Evolutionary conservation across 2,888 invertebrate species (phyloP).

Genomic region (Phengaris arion): DNA sequence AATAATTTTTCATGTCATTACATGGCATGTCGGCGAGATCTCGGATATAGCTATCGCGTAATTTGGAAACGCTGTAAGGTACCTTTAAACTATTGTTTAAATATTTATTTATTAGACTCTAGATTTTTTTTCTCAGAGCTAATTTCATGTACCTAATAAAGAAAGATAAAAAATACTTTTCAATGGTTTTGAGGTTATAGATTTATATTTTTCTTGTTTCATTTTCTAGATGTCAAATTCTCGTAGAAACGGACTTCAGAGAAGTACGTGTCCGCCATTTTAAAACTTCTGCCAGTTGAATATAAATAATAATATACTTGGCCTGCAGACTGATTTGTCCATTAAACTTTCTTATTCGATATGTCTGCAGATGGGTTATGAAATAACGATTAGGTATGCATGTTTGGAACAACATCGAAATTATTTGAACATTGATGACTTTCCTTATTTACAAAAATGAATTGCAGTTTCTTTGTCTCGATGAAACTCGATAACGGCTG

Average conservation of each 20-base stretch:
- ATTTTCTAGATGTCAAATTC: conserved; percentile 33
- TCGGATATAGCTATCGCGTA: no score
- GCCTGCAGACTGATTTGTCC: conserved; percentile 21
- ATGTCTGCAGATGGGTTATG: conserved; percentile 19
- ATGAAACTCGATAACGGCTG: no score
- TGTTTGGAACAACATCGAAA: conserved; percentile 7
- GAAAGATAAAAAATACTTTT: no score
- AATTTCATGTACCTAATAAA: no score
- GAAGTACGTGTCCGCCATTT: conserved; percentile 38
- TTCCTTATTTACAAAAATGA: no score
- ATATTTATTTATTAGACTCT: no score
- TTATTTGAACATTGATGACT: not conserved
- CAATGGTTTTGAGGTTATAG: not conserved
- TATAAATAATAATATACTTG: conserved; percentile 32
- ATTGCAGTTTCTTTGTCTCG: no score
- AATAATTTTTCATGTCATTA: no score
- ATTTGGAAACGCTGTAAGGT: no score
- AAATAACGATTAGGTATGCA: not conserved
- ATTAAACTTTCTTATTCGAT: conserved; percentile 23
- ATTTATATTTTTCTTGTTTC: conserved; percentile 26
- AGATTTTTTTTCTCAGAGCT: no score
- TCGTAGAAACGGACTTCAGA: conserved; percentile 38
- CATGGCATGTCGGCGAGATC: no score
- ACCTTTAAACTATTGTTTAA: no score
- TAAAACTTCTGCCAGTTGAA: conserved; percentile 34